phyloP scores from a whole-genome alignment of 2,113 vertebrate genomes.

The Procavia capensis region DNA sequence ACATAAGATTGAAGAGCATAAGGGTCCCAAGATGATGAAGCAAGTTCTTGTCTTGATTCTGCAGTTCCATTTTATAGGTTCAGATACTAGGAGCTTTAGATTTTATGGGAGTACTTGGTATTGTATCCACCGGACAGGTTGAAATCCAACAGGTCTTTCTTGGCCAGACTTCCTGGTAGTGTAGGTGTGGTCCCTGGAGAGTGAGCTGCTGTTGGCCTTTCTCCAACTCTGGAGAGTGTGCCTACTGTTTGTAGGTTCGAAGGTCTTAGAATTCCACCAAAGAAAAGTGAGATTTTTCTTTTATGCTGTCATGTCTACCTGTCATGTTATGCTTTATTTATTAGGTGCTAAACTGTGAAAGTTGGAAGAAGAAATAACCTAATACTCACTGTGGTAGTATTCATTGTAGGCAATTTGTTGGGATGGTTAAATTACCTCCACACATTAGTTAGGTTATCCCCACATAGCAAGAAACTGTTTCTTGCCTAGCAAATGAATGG shows the following conservation, averaged over 20 bases:
- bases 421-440: neutral
- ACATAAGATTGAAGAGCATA: neutral
- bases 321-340: constrained; percentile 61
- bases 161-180: constrained; percentile 32
- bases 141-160: neutral
- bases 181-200: neutral
- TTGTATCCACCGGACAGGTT: constrained; percentile 33
- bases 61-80: neutral
- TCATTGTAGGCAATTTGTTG: constrained; percentile 14
- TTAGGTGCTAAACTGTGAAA: constrained; percentile 56
- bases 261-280: constrained; percentile 59
- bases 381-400: neutral
- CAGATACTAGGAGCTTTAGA: neutral
- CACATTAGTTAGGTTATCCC: neutral
- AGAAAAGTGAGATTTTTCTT: constrained; percentile 58
- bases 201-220: neutral
- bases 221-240: constrained; percentile 23
- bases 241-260: neutral
- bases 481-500: neutral
- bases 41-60: constrained; percentile 28
- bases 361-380: neutral
- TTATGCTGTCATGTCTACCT: constrained; percentile 50
- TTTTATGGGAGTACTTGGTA: constrained; percentile 24
- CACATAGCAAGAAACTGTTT: constrained; percentile 33
- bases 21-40: neutral